Base-by-base conservation (phyloP, 2,797 vertebrate genomes). In the Scleropages formosus region DNA sequence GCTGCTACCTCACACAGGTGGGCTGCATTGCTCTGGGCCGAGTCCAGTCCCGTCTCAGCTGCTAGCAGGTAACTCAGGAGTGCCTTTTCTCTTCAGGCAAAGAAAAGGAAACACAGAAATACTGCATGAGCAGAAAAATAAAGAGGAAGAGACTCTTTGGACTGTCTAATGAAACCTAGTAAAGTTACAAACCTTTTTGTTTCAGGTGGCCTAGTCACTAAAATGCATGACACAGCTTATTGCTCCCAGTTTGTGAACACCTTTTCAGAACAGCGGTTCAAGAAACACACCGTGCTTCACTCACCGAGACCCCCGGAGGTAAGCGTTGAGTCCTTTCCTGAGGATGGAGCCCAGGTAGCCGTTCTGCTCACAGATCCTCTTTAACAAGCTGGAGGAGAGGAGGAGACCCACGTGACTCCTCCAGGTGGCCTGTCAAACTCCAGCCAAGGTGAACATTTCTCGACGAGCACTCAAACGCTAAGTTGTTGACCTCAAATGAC, bases 21-120 rank as follows among this genome's bases (percentile, higher is more conserved):
- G 8, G 95, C 96, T 60, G 89, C 87, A 77, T 98, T 98, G 84
- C 91, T 94, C 89, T 98, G 96, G 47, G 96, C 95, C 82, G 95
- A 92, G 87, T 93, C 93, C 78, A 96, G 90, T 77, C 96, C 96
- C 7, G 94, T 91, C 92, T 98, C 96, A 80, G 95, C 96, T 8
- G 94, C 93, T 85, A 97, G 82, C 73, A 93, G 72, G 10, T 95
- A 97, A 87, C 94, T 93, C 74, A 97, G 84, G 58, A 98, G 83
- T 3, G 96, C 93, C 82, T 94, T 92, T 16, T 91, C 87, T 91
- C 96, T 98, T 56, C 2, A 47, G 20, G 20, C 24, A 44, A 20
- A n/a, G 13, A 72, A 59, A 7, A 39, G 39, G 31, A 39, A 39
- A 2, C 6, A 2, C 31, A 39, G 31, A 39, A 31, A 39, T 39